phyloP scores from a whole-genome alignment of 2,797 vertebrate genomes.

The Sebastes itinus region DNA sequence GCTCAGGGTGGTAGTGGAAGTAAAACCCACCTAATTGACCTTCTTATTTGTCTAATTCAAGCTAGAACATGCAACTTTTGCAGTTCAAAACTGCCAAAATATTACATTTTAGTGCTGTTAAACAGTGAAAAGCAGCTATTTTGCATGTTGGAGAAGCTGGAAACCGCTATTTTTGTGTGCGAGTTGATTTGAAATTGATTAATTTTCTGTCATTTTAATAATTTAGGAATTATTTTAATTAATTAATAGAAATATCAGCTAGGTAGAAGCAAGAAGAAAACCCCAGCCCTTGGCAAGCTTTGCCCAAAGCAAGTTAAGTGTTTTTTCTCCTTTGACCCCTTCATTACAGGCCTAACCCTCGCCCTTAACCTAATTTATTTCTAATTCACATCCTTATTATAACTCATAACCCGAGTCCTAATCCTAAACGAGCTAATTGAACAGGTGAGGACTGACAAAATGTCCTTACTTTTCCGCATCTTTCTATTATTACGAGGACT shows the following conservation, averaged over 20 bases:
- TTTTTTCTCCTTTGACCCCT: background rate
- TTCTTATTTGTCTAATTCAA: background rate
- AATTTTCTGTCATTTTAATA: background rate
- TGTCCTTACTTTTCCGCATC: slow-evolving; percentile 5
- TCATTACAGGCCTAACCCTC: background rate
- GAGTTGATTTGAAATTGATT: background rate
- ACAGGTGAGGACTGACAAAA: background rate
- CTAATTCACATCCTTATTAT: slow-evolving; percentile 5
- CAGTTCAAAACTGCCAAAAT: background rate
- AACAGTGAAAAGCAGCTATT: background rate
- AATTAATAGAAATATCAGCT: background rate
- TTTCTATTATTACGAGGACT: slow-evolving; percentile 7
- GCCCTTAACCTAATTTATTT: background rate
- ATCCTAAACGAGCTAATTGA: background rate
- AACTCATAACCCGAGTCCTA: background rate
- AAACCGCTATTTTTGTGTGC: too few relatives aligned
- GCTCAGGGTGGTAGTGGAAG: too few relatives aligned
- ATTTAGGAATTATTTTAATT: too few relatives aligned
- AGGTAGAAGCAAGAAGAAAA: background rate
- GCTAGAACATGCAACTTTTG: background rate
- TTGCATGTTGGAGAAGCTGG: background rate
- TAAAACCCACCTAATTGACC: background rate
- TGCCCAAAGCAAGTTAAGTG: background rate
- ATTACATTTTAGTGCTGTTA: background rate
- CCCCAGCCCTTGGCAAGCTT: background rate